These are phyloP conservation scores for Rhopalosiphum padi DNA, from an alignment of 1,140 invertebrate genomes.

Conservation along the genomic window DNA sequence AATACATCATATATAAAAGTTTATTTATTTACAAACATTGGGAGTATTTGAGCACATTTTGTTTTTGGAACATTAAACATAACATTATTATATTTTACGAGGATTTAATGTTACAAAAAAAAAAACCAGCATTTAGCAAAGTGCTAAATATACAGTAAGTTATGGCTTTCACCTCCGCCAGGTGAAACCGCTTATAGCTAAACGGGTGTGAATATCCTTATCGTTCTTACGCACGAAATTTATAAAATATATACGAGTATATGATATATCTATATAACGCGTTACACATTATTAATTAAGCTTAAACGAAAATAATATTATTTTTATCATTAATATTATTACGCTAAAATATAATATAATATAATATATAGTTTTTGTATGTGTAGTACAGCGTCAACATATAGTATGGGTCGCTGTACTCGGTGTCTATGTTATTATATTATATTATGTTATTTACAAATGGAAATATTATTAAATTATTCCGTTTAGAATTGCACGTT, in stretches of 20 bases:
- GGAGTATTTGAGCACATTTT: conserved; percentile 7
- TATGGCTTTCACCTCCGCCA: conserved; percentile 43
- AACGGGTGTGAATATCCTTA: conserved; percentile 32
- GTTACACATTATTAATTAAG: conserved; percentile 43
- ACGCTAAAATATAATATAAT: neutral
- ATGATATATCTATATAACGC: neutral
- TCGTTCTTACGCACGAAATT: neutral
- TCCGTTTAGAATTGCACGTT: conserved; percentile 63
- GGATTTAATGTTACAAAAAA: conserved; percentile 11
- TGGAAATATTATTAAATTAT: conserved; percentile 33
- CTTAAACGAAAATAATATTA: conserved; percentile 18
- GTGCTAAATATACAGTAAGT: neutral
- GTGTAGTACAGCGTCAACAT: neutral
- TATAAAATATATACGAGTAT: neutral
- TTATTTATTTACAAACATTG: conserved; percentile 43
- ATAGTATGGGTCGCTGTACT: neutral
- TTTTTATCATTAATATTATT: neutral
- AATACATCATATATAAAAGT: neutral
- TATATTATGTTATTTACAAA: conserved; percentile 29
- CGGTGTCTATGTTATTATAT: neutral
- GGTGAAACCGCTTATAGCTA: conserved; percentile 33
- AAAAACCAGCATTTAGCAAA: neutral
- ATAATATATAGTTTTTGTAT: neutral
- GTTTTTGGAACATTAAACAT: neutral
- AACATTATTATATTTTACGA: neutral